Evolutionary conservation across 2,797 vertebrate species (phyloP).

Genomic region (Pangasius mekongensis): DNA sequence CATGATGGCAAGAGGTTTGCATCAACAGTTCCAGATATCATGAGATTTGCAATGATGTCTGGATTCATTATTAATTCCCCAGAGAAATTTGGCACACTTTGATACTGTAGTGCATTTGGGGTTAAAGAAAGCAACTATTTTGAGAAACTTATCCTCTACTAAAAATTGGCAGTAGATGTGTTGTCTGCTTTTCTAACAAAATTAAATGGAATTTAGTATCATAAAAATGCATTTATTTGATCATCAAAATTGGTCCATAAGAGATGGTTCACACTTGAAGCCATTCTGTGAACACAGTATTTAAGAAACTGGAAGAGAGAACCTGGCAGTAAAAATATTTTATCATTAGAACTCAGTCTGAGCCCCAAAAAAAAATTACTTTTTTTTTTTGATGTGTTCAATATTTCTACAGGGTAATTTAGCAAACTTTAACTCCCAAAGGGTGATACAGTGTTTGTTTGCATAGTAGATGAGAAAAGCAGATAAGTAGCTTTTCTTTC

Average conservation of each 20-base stretch:
- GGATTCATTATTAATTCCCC: background rate
- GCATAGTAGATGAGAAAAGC: background rate
- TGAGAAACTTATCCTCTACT: background rate
- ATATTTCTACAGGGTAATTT: background rate
- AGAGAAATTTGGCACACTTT: constrained; percentile 1
- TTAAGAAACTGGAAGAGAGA: background rate
- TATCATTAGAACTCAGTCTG: background rate
- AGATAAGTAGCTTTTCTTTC: background rate
- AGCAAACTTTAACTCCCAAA: background rate
- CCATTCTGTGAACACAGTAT: background rate
- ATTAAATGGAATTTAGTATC: background rate
- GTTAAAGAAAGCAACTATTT: background rate
- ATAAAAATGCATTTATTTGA: background rate
- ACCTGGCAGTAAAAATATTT: background rate
- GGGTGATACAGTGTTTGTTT: background rate
- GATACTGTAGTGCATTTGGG: background rate
- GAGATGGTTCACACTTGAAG: background rate
- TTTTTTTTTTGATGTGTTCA: background rate
- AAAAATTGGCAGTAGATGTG: background rate
- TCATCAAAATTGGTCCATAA: background rate
- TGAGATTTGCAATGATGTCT: background rate
- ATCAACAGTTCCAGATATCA: background rate
- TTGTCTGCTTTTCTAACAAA: background rate
- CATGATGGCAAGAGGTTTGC: constrained; percentile 6
- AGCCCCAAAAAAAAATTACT: background rate